Evolutionary conservation across 1,140 invertebrate genomes (phyloP).

Genomic region (Drosophila funebris): DNA sequence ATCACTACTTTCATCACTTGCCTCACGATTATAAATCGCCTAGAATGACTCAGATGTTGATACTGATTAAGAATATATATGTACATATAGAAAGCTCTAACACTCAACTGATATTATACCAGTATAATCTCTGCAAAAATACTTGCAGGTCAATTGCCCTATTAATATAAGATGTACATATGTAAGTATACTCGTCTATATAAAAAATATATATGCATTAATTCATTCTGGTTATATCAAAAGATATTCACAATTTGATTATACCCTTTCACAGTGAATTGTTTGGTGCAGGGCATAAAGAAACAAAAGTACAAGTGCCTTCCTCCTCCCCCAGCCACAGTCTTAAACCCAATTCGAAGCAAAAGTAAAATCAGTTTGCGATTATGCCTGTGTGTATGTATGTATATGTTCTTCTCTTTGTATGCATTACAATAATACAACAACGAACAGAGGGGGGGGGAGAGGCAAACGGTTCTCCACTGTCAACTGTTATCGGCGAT

Average conservation of each 20-base stretch:
- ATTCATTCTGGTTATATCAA: background rate
- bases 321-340: too few relatives aligned
- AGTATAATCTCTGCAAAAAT: constrained; percentile 5
- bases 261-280: background rate
- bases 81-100: background rate
- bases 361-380: constrained; percentile 56
- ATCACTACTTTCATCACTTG: background rate
- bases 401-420: constrained; percentile 9
- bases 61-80: background rate
- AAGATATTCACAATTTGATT: background rate
- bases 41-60: background rate
- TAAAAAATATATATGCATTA: background rate
- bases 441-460: background rate
- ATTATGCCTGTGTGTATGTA: background rate
- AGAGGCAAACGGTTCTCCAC: constrained; percentile 26
- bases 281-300: constrained; percentile 14
- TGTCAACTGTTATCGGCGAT: constrained; percentile 70
- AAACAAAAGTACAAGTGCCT: constrained; percentile 60
- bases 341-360: background rate
- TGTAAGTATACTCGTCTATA: background rate
- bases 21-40: background rate
- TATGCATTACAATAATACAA: constrained; percentile 9
- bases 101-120: background rate
- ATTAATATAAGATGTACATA: background rate
- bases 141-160: background rate